Conservation (phyloP, 2,888 invertebrate species). For the Drosophila neutralis region DNA sequence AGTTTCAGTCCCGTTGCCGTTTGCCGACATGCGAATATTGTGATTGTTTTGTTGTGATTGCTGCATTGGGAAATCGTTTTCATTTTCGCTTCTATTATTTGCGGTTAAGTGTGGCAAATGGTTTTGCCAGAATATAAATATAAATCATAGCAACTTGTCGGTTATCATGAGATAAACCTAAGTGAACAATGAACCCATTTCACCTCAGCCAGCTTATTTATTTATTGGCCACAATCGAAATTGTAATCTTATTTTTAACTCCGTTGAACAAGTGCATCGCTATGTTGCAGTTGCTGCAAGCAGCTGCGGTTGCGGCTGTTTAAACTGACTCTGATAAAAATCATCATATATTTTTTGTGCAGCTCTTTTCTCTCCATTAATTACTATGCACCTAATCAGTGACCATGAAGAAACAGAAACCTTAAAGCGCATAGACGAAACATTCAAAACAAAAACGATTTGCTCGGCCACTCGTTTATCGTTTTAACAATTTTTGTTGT, state of each 20-base stretch:
- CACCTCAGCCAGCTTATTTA: constrained; percentile 29
- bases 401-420: constrained; percentile 70
- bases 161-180: constrained; percentile 2
- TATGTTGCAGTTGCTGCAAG: constrained; percentile 3
- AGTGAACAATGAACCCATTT: constrained; percentile 39
- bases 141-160: constrained; percentile 25
- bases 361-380: constrained; percentile 54
- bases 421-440: constrained; percentile 46
- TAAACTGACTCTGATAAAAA: constrained; percentile 45
- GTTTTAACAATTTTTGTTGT: neutral
- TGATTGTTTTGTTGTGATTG: constrained; percentile 24
- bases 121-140: constrained; percentile 41
- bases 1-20: constrained; percentile 29
- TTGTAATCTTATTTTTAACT: constrained; percentile 43
- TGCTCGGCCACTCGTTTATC: constrained; percentile 25
- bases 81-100: constrained; percentile 45
- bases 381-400: constrained; percentile 77
- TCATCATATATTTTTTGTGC: constrained; percentile 64
- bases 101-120: constrained; percentile 52
- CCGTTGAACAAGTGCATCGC: constrained; percentile 16
- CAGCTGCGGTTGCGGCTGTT: constrained; percentile 17
- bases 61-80: constrained; percentile 22
- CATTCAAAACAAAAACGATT: constrained; percentile 10
- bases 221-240: constrained; percentile 49
- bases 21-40: constrained; percentile 33